A percentile compares a stretch with the other conserved stretches of the same genome.
phyloP scores from a whole-genome alignment of 1,140 invertebrate genomes.

The Tribolium madens region DNA sequence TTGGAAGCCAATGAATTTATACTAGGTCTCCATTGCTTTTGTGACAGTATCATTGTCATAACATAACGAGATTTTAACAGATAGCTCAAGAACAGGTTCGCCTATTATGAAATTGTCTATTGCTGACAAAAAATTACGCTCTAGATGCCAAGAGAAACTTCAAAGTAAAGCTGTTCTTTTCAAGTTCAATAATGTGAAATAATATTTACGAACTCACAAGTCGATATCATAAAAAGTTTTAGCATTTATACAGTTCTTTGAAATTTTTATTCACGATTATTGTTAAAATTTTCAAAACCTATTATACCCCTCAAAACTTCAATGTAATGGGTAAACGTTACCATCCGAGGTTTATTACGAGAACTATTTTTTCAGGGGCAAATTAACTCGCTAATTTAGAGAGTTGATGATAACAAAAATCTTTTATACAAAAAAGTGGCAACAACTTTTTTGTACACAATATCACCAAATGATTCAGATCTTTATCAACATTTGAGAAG shows the following conservation, averaged over 20 bases:
- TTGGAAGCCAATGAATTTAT: conserved; percentile 39
- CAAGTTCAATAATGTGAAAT: neutral
- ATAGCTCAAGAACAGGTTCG: conserved; percentile 3
- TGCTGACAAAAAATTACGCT: neutral
- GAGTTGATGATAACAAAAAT: too few species aligned
- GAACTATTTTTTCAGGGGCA: too few species aligned
- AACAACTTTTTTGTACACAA: too few species aligned
- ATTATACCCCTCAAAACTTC: too few species aligned
- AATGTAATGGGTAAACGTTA: too few species aligned
- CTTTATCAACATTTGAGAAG: too few species aligned
- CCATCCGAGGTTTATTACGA: too few species aligned
- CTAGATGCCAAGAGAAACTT: neutral
- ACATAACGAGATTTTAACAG: conserved; percentile 9
- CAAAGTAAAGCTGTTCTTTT: neutral
- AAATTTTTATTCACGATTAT: too few species aligned
- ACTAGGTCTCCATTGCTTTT: conserved; percentile 16
- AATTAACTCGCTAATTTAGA: too few species aligned
- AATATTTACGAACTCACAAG: neutral
- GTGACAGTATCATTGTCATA: conserved; percentile 3
- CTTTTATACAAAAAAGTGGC: too few species aligned
- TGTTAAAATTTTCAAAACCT: too few species aligned
- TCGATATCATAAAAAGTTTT: neutral
- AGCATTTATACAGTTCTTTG: neutral
- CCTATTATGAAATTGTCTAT: neutral
- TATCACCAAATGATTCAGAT: too few species aligned